phyloP scores from a whole-genome alignment of 2,797 vertebrate genomes.

The Arctocebus calabarensis region DNA sequence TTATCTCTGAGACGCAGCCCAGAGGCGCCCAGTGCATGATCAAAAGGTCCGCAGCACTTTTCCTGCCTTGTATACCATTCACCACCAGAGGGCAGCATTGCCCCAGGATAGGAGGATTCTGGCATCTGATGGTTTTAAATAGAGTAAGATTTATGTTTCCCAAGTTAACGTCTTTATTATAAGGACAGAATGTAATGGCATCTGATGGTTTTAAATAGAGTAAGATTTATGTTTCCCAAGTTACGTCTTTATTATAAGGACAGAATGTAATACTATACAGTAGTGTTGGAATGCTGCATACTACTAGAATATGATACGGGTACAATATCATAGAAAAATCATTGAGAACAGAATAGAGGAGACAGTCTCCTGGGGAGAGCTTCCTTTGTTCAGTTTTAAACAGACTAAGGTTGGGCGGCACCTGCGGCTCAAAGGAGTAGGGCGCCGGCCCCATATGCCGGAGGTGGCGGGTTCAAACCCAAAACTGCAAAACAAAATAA shows the following conservation, averaged over 20 bases:
- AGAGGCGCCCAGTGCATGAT: rapidly evolving
- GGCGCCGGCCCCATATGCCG: too few species aligned
- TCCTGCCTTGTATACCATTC: rapidly evolving
- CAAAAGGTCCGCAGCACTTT: rapidly evolving
- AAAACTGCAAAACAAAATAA: too few species aligned
- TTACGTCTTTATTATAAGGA: rapidly evolving
- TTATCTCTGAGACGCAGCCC: background rate
- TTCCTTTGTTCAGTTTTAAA: too few species aligned
- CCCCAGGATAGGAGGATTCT: rapidly evolving
- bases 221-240: rapidly evolving
- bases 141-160: rapidly evolving
- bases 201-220: rapidly evolving
- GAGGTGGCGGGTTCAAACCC: too few species aligned
- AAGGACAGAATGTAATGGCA: rapidly evolving
- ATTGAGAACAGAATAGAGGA: background rate
- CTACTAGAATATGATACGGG: background rate
- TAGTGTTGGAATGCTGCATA: rapidly evolving
- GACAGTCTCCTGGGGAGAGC: too few species aligned
- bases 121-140: rapidly evolving
- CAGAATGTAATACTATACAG: rapidly evolving
- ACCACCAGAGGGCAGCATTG: background rate
- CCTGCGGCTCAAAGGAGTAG: too few species aligned
- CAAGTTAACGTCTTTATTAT: rapidly evolving
- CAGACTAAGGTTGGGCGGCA: too few species aligned
- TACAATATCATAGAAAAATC: rapidly evolving